A percentile compares a stretch with the other conserved stretches of the same genome.
Conservation (phyloP, 2,888 invertebrate genomes). For the Willowsia nigromaculata region DNA sequence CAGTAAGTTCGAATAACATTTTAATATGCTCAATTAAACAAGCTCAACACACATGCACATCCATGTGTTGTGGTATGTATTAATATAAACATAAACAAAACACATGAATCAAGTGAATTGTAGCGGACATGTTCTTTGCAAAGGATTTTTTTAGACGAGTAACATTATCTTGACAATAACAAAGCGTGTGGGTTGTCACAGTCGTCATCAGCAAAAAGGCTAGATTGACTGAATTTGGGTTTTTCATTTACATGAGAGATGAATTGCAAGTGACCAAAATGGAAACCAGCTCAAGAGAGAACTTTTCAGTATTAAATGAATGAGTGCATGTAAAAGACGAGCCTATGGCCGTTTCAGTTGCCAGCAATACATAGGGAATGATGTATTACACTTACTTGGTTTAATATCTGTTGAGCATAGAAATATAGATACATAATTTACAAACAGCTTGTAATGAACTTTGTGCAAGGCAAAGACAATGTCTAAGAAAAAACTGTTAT, state of each 20-base stretch:
- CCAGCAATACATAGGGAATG: not conserved
- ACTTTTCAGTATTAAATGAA: slow-evolving; percentile 18
- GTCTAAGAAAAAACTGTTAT: too few relatives aligned
- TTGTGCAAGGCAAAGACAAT: too few relatives aligned
- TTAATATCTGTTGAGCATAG: too few relatives aligned
- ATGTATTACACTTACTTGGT: too few relatives aligned
- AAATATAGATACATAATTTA: too few relatives aligned
- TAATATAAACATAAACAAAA: not conserved
- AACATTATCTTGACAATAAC: slow-evolving; percentile 9
- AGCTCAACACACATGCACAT: not conserved
- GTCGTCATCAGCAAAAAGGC: slow-evolving; percentile 51
- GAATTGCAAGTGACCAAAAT: slow-evolving; percentile 68
- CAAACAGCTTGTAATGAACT: too few relatives aligned
- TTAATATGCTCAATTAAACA: slow-evolving; percentile 26
- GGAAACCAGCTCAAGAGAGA: slow-evolving; percentile 49
- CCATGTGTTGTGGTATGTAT: not conserved
- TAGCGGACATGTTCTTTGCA: slow-evolving; percentile 36
- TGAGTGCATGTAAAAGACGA: not conserved
- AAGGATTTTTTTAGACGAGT: slow-evolving; percentile 11
- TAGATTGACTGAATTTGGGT: slow-evolving; percentile 61
- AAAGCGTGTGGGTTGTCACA: slow-evolving; percentile 64
- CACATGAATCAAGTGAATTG: slow-evolving; percentile 21
- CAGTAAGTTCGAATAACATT: slow-evolving; percentile 7
- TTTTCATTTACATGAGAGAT: slow-evolving; percentile 68
- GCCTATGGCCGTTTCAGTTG: not conserved